Conservation (phyloP, 2,888 invertebrate species). For the Neuroscelio doddi region DNA sequence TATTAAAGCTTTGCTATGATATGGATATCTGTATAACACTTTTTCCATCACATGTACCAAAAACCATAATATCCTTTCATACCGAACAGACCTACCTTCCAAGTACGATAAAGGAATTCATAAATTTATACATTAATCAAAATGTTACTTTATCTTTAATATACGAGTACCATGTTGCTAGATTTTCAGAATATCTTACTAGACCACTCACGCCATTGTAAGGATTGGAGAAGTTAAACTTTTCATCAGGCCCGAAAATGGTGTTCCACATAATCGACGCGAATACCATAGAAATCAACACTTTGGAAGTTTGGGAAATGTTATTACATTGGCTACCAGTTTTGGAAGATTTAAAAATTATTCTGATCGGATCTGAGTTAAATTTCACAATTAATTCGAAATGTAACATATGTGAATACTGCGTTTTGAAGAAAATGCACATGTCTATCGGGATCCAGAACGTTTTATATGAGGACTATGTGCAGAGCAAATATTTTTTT, state of each 20-base stretch:
- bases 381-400: constrained; percentile 26
- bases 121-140: constrained; percentile 48
- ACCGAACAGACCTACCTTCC: constrained; percentile 51
- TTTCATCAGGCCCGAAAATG: constrained; percentile 23
- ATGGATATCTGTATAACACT: constrained; percentile 50
- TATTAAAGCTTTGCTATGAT: constrained; percentile 55
- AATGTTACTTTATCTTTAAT: constrained; percentile 39
- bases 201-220: constrained; percentile 60
- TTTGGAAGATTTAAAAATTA: constrained; percentile 51
- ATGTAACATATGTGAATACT: constrained; percentile 51
- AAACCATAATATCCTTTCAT: constrained; percentile 49
- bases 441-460: constrained; percentile 43
- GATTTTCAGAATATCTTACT: constrained; percentile 59
- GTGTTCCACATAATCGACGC: constrained; percentile 67
- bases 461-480: constrained; percentile 54
- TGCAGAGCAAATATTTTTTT: constrained; percentile 35
- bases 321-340: constrained; percentile 63
- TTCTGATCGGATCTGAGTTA: constrained; percentile 66
- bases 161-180: constrained; percentile 37
- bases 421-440: constrained; percentile 44
- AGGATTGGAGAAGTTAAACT: constrained; percentile 51
- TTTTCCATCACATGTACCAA: constrained; percentile 44
- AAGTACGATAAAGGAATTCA: constrained; percentile 51
- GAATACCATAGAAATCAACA: constrained; percentile 58
- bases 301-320: constrained; percentile 62